Evolutionary conservation across 2,888 invertebrate genomes (phyloP).

Genomic region (Belgica antarctica): DNA sequence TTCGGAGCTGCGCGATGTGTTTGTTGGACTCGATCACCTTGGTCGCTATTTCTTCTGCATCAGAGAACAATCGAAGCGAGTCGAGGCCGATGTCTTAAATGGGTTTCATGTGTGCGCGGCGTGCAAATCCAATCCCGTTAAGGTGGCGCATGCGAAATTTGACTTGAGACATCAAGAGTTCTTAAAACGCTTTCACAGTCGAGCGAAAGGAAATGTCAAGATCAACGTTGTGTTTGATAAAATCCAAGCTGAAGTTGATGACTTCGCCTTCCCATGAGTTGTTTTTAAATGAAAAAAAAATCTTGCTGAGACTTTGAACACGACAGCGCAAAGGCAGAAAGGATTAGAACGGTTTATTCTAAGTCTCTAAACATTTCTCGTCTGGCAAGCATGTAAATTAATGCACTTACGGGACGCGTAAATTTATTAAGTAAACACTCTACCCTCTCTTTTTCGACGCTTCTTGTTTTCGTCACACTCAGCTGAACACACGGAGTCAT

Average conservation of each 20-base stretch:
- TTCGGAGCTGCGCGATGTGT: neutral
- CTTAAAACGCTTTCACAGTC: neutral
- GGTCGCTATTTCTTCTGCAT: neutral
- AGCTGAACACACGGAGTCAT: conserved; percentile 14
- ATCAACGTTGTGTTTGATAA: too few relatives aligned
- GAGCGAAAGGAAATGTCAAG: conserved; percentile 5
- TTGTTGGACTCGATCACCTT: neutral
- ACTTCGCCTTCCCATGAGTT: neutral
- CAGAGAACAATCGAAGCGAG: neutral
- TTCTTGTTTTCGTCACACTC: neutral
- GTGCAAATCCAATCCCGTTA: neutral
- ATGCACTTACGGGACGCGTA: neutral
- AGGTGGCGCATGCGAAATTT: neutral
- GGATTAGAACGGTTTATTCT: neutral
- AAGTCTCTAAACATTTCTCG: neutral
- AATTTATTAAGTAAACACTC: neutral
- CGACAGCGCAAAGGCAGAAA: neutral
- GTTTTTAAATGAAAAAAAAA: neutral
- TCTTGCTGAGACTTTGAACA: neutral
- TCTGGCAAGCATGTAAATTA: conserved; percentile 3
- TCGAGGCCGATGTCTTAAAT: neutral
- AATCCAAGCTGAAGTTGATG: too few relatives aligned
- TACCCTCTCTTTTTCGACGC: too few relatives aligned
- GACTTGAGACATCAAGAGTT: neutral
- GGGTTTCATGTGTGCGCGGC: neutral